These are phyloP conservation scores for Rhagoletis pomonella DNA, from an alignment of 1,140 invertebrate genomes.

Conservation along the genomic window DNA sequence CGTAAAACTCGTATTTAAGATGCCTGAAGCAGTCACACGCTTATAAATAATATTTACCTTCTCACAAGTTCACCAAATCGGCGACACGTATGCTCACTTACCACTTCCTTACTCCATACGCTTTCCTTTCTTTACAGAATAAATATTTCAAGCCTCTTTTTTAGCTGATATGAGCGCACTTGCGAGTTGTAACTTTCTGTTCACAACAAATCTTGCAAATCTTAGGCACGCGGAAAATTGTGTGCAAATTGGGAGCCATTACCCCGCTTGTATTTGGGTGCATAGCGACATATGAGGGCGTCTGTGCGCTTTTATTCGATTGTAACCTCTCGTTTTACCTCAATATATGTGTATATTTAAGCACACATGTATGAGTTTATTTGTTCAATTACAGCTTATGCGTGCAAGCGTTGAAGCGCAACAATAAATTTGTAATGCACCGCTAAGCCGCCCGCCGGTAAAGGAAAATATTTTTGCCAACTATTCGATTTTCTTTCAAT, in stretches of 20 bases:
- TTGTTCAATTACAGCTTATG: background rate
- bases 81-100: background rate
- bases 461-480: background rate
- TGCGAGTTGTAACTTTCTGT: constrained; percentile 6
- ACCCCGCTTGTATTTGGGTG: background rate
- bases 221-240: constrained; percentile 43
- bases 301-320: constrained; percentile 6
- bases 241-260: constrained; percentile 49
- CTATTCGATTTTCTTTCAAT: background rate
- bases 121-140: background rate
- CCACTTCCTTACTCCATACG: background rate
- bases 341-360: background rate
- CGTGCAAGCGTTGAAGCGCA: constrained; percentile 6
- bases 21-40: constrained; percentile 9
- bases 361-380: background rate
- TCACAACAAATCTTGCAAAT: constrained; percentile 23
- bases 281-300: background rate
- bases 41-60: constrained; percentile 33
- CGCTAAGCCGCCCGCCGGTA: background rate
- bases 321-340: background rate
- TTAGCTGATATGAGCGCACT: background rate
- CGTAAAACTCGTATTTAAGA: background rate
- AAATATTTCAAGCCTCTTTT: background rate
- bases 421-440: constrained; percentile 31
- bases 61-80: constrained; percentile 30